These are phyloP conservation scores for Drosophila testacea DNA, from an alignment of 2,888 invertebrate species.

Conservation along the genomic window DNA sequence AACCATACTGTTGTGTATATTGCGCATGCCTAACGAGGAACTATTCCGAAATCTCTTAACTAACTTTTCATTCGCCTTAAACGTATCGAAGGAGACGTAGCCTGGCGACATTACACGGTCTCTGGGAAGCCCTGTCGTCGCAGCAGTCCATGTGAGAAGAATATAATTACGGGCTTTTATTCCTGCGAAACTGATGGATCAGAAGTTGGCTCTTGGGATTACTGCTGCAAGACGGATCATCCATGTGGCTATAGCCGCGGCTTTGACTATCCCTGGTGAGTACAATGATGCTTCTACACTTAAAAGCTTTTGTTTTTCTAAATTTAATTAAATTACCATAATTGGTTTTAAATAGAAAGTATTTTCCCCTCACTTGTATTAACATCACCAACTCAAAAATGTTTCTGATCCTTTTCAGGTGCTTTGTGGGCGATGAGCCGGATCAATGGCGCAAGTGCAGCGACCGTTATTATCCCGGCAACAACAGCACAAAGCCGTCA, in stretches of 20 bases:
- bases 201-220: constrained; percentile 91
- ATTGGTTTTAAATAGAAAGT: too few species aligned
- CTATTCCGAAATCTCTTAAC: constrained; percentile 17
- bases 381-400: too few species aligned
- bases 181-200: constrained; percentile 92
- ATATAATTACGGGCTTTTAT: constrained; percentile 92
- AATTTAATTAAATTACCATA: too few species aligned
- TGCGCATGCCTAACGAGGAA: constrained; percentile 24
- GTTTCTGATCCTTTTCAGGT: constrained; percentile 86
- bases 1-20: constrained; percentile 26
- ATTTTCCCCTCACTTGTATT: too few species aligned
- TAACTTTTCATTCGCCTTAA: constrained; percentile 70
- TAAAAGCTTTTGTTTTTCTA: too few species aligned
- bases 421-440: constrained; percentile 91
- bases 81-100: constrained; percentile 84
- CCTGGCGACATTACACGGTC: constrained; percentile 92
- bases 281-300: background rate
- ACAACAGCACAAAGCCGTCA: constrained; percentile 72
- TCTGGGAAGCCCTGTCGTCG: constrained; percentile 92
- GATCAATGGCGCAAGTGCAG: constrained; percentile 96
- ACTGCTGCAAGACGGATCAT: constrained; percentile 93
- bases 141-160: constrained; percentile 90
- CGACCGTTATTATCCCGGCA: constrained; percentile 90
- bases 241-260: constrained; percentile 94
- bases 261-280: constrained; percentile 92